Evolutionary conservation across 1,140 invertebrate genomes (phyloP), one percentile per base, ranked within the genome.

Genomic region (Aricia agestis): DNA sequence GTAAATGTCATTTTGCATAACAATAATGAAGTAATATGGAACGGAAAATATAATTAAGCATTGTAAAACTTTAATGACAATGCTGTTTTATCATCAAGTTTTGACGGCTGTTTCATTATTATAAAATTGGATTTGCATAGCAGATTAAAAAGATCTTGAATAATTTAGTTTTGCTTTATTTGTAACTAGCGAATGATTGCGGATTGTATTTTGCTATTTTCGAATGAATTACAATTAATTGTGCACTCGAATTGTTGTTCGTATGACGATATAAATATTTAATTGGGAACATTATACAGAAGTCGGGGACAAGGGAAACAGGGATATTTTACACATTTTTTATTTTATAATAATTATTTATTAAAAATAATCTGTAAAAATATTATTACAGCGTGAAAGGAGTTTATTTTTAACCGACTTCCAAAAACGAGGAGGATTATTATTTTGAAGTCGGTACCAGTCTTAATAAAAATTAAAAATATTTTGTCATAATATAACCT

Each of bases 11-110:
- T 63, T 63, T 63, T 63, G 59, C 59, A 63, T 63, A 19, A 63
- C 59, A 63, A 63, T 63, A 63, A 63, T 63, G 19, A 18, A 63
- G 59, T 63, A 19, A 63, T 19, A 19, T 19, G 18, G 10, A 19
- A 63, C 18, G 59, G 18, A 7, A 63, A 63, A 63, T 63, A 63
- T 63, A 63, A 63, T 63, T 63, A 63, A 19, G 59, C 59, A 63
- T 63, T 63, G 59, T 63, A 63, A 63, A 63, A 63, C 59, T 63
- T 63, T 63, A 63, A 63, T 63, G 59, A 63, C 59, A 63, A 63
- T 63, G 17, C 59, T 17, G 9, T 63, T 63, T 63, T 63, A 63
- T 63, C 59, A 19, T 63, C 59, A 63, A 63, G 59, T 63, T 63
- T 63, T 11, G 59, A 63, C 59, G 59, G 59, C 59, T 63, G 59